phyloP scores from a whole-genome alignment of 2,888 invertebrate species.

The Helicoverpa assulta region DNA sequence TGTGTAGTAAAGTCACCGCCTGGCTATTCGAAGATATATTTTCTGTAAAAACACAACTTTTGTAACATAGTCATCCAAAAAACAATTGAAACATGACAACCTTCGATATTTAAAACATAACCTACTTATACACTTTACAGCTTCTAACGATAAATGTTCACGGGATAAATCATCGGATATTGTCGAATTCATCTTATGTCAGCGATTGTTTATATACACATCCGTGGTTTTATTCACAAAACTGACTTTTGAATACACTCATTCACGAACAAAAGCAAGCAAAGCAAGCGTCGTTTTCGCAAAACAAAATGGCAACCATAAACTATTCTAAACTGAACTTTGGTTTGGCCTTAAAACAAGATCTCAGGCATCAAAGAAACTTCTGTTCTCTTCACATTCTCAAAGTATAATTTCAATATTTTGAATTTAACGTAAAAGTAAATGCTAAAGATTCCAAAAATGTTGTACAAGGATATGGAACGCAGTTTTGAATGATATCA shows the following conservation, averaged over 20 bases:
- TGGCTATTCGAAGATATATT: constrained; percentile 79
- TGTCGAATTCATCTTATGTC: constrained; percentile 87
- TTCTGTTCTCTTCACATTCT: not conserved
- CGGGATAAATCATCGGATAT: constrained; percentile 81
- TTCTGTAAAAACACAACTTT: constrained; percentile 76
- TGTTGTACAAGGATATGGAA: no score
- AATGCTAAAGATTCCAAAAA: constrained; percentile 3
- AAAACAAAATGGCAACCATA: constrained; percentile 70
- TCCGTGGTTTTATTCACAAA: constrained; percentile 64
- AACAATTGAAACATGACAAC: constrained; percentile 75
- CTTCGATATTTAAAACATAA: constrained; percentile 85
- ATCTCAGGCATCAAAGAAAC: not conserved
- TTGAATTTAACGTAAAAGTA: no score
- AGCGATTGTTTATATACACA: constrained; percentile 65
- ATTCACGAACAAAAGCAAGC: constrained; percentile 48
- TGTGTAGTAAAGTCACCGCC: constrained; percentile 80
- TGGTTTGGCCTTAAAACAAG: not conserved
- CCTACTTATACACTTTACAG: constrained; percentile 85
- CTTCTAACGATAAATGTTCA: constrained; percentile 81
- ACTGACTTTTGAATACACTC: constrained; percentile 11
- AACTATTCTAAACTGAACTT: constrained; percentile 20
- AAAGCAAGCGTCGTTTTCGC: constrained; percentile 65
- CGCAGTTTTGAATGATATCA: no score
- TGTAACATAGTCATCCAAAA: constrained; percentile 58
- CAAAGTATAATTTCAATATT: no score